phyloP scores from a whole-genome alignment of 2,113 vertebrate species.

The Sander vitreus region DNA sequence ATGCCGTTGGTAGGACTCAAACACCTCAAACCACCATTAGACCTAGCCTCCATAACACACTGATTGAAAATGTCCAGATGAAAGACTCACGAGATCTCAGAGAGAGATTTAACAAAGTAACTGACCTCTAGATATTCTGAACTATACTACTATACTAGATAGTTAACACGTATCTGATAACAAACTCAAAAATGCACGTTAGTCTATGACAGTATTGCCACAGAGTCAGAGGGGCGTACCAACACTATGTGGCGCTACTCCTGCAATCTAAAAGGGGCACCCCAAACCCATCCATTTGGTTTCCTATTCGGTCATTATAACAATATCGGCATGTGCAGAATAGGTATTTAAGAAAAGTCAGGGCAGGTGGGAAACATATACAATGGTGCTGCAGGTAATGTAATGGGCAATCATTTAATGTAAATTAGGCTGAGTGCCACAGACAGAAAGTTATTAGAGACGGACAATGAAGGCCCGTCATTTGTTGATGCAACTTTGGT shows the following conservation, averaged over 20 bases:
- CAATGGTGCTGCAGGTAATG: neutral
- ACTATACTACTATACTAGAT: too few species aligned
- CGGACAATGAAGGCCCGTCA: neutral
- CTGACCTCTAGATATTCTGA: slow-evolving; percentile 28
- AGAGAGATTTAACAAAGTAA: slow-evolving; percentile 4
- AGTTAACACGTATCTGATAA: slow-evolving; percentile 3
- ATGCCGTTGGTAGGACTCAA: neutral
- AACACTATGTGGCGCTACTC: too few species aligned
- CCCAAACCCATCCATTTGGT: too few species aligned
- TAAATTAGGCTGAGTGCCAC: neutral
- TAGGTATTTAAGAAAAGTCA: too few species aligned
- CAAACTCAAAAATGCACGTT: neutral
- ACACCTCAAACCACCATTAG: neutral
- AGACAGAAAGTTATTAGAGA: neutral
- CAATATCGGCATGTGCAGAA: too few species aligned
- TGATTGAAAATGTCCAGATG: slow-evolving; percentile 26
- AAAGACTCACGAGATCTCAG: slow-evolving; percentile 6
- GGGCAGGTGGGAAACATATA: too few species aligned
- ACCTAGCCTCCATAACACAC: slow-evolving; percentile 5
- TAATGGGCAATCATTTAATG: neutral
- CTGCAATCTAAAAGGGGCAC: too few species aligned
- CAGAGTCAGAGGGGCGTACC: too few species aligned
- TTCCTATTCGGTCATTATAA: too few species aligned
- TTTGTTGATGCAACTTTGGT: neutral
- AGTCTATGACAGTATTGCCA: neutral